A percentile compares a stretch with the other conserved stretches of the same genome.
Conservation (phyloP, 2,797 vertebrate genomes). For the Moxostoma hubbsi region DNA sequence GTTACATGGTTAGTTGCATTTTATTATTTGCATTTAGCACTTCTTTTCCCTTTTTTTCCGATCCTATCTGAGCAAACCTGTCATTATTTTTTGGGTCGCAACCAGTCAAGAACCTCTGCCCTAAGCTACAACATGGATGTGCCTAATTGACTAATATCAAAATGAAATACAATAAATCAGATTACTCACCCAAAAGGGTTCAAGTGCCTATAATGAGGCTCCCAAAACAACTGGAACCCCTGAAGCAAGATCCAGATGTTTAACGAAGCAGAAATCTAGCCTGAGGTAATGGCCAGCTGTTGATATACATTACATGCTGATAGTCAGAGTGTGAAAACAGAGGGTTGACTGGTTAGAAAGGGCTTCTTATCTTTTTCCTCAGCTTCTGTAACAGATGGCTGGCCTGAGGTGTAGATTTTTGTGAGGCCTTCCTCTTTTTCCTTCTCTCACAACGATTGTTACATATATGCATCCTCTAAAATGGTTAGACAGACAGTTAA, state of each 20-base stretch:
- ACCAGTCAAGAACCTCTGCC: too few species aligned
- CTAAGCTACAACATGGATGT: constrained; percentile 25
- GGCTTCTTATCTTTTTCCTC: constrained; percentile 25
- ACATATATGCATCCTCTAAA: not conserved
- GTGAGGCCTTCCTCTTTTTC: constrained; percentile 32
- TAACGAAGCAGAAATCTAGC: constrained; percentile 58
- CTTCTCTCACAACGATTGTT: constrained; percentile 17
- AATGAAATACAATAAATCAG: constrained; percentile 51
- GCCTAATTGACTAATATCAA: constrained; percentile 38
- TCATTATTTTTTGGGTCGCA: too few species aligned
- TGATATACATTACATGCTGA: constrained; percentile 53
- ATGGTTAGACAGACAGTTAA: constrained; percentile 12
- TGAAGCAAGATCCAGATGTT: constrained; percentile 55
- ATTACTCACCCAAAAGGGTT: constrained; percentile 45
- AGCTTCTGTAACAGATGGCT: constrained; percentile 60
- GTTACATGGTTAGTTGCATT: too few species aligned
- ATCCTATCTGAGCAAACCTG: too few species aligned
- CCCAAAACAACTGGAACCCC: constrained; percentile 41
- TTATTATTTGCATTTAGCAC: too few species aligned
- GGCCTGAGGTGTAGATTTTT: constrained; percentile 58
- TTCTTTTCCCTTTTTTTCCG: too few species aligned
- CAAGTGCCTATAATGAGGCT: constrained; percentile 36
- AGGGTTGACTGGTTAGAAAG: constrained; percentile 46
- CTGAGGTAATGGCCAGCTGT: constrained; percentile 55
- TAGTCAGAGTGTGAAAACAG: constrained; percentile 52